Percentiles rank a stretch among this genome's conserved stretches.
These are phyloP conservation scores for Apostichopus leukothele DNA, from an alignment of 53 echinoderm and acorn worm species.

Conservation along the genomic window DNA sequence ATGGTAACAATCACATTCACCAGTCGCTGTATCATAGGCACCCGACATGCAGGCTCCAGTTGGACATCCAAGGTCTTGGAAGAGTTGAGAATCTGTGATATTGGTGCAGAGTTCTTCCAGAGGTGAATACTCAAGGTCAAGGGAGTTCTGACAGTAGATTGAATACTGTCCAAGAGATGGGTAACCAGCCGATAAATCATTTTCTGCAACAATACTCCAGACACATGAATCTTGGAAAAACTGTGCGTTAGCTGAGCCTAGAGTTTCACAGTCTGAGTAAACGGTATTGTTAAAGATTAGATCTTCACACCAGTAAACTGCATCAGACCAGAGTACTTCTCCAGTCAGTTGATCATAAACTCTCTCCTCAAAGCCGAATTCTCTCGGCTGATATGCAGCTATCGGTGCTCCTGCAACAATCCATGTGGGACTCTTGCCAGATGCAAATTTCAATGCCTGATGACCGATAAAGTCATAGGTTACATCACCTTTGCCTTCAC, in stretches of 20 bases:
- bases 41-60: conserved; percentile 69
- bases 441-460: conserved; percentile 56
- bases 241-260: conserved; percentile 55
- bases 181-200: conserved; percentile 30
- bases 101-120: conserved; percentile 57
- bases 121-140: conserved; percentile 55
- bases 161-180: conserved; percentile 58
- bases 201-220: conserved; percentile 59
- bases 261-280: conserved; percentile 53
- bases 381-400: conserved; percentile 16
- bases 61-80: conserved; percentile 69
- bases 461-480: conserved; percentile 61
- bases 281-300: conserved; percentile 59
- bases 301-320: conserved; percentile 56
- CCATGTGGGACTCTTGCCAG: conserved; percentile 64
- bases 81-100: conserved; percentile 60
- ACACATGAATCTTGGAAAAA: conserved; percentile 78
- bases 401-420: conserved; percentile 62
- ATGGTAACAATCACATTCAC: conserved; percentile 61
- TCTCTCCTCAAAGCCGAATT: conserved; percentile 51
- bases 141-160: conserved; percentile 62
- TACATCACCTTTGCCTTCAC: conserved; percentile 62
- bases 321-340: conserved; percentile 51
- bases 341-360: conserved; percentile 57
- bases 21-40: conserved; percentile 44